A percentile compares a stretch with the other conserved stretches of the same genome.
phyloP scores from a whole-genome alignment of 1,140 invertebrate species.

The Schlechtendalia chinensis region DNA sequence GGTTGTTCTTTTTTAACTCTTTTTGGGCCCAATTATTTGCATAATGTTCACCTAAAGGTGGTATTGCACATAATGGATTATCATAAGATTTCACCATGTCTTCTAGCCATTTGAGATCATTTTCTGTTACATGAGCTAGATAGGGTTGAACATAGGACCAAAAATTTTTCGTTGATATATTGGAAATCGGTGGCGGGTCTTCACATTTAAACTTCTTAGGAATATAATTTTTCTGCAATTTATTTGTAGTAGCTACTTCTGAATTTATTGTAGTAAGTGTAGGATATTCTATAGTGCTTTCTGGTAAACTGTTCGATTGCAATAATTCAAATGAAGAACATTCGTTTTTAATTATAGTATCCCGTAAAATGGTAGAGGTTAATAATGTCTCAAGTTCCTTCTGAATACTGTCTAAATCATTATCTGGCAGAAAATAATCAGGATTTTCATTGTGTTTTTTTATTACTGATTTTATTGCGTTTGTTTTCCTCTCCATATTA shows the following conservation, averaged over 20 bases:
- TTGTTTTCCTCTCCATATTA: too few species aligned
- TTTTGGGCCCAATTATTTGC: constrained; percentile 83
- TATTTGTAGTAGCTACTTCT: too few species aligned
- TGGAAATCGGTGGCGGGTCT: constrained; percentile 58
- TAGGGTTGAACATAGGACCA: constrained; percentile 93
- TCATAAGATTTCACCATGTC: constrained; percentile 70
- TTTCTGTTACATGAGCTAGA: constrained; percentile 80
- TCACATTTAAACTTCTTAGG: too few species aligned
- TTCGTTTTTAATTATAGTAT: neutral
- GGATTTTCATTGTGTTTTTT: too few species aligned
- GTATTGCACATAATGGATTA: constrained; percentile 69
- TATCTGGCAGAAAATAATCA: neutral
- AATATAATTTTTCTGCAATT: too few species aligned
- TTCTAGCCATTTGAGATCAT: constrained; percentile 79
- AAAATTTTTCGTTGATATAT: constrained; percentile 91
- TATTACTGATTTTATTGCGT: too few species aligned
- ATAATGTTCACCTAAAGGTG: constrained; percentile 84
- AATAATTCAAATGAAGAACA: too few species aligned
- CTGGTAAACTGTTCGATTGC: neutral
- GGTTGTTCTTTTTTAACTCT: constrained; percentile 68
- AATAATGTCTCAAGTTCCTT: neutral
- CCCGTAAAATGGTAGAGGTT: neutral
- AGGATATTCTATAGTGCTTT: too few species aligned
- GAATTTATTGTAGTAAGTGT: too few species aligned
- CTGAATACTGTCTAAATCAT: neutral